phyloP scores from a whole-genome alignment of 2,113 vertebrate species.

The Gopherus evgoodei region DNA sequence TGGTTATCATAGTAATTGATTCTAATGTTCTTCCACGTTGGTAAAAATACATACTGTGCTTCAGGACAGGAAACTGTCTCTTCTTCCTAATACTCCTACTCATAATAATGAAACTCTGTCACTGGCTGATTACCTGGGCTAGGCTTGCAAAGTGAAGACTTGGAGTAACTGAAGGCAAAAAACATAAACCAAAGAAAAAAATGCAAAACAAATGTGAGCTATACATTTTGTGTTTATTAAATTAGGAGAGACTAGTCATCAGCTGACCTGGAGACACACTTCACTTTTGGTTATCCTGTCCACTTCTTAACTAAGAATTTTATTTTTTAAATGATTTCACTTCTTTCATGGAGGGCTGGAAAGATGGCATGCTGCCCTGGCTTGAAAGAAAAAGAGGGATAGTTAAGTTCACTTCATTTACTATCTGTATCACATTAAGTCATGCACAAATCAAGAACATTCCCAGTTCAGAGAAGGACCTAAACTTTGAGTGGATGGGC shows the following conservation, averaged over 20 bases:
- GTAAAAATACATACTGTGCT: not conserved
- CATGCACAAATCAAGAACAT: not conserved
- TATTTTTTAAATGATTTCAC: not conserved
- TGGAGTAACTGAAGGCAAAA: not conserved
- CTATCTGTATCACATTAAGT: not conserved
- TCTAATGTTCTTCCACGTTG: not conserved
- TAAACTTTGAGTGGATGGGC: not conserved
- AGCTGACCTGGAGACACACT: not conserved
- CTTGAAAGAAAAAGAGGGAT: not conserved
- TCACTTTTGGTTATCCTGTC: not conserved
- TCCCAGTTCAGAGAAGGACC: not conserved
- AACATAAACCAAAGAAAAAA: not conserved
- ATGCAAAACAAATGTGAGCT: not conserved
- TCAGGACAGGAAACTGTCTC: not conserved
- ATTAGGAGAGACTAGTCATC: not conserved
- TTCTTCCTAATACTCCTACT: not conserved
- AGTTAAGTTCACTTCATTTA: not conserved
- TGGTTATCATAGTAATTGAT: conserved; percentile 37
- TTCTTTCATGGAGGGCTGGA: not conserved
- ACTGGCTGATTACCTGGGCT: not conserved
- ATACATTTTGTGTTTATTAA: not conserved
- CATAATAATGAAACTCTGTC: not conserved
- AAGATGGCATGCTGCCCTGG: not conserved
- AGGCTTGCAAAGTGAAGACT: not conserved
- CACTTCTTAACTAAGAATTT: not conserved